Percentiles rank a stretch among this genome's conserved stretches.
phyloP scores from a whole-genome alignment of 2,797 vertebrate species.

The Acanthis flammea region DNA sequence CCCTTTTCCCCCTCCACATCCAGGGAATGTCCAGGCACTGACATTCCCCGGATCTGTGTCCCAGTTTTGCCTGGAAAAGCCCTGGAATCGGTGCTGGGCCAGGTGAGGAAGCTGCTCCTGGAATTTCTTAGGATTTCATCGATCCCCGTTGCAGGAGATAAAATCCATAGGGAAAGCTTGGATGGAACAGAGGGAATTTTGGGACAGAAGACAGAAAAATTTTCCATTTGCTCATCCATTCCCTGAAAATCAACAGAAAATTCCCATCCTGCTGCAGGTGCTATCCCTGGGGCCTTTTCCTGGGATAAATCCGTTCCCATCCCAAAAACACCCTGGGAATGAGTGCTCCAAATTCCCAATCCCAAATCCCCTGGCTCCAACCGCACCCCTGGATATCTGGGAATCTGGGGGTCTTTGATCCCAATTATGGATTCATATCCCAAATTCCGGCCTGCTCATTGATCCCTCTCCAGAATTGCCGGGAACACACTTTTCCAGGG shows the following conservation, averaged over 20 bases:
- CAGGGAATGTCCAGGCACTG: not conserved
- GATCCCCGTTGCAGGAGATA: not conserved
- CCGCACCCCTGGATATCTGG: accelerated
- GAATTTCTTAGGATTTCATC: not conserved
- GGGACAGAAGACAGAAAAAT: accelerated
- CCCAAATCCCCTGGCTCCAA: not conserved
- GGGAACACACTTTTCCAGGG: not conserved
- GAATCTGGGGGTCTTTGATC: not conserved
- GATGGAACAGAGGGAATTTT: accelerated
- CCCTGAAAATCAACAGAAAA: not conserved
- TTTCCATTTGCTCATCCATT: not conserved
- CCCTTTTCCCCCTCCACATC: not conserved
- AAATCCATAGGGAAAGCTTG: accelerated
- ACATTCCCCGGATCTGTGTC: accelerated
- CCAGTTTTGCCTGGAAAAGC: not conserved
- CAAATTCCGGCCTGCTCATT: not conserved
- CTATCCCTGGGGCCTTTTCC: not conserved
- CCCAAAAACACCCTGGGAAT: not conserved
- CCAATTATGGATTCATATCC: accelerated
- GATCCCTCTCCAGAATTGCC: not conserved
- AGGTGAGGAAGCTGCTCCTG: not conserved
- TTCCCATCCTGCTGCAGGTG: not conserved
- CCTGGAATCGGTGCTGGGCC: accelerated
- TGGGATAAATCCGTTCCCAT: not conserved
- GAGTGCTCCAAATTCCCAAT: not conserved